phyloP scores from a whole-genome alignment of 2,888 invertebrate genomes.

The Idaea aversata region DNA sequence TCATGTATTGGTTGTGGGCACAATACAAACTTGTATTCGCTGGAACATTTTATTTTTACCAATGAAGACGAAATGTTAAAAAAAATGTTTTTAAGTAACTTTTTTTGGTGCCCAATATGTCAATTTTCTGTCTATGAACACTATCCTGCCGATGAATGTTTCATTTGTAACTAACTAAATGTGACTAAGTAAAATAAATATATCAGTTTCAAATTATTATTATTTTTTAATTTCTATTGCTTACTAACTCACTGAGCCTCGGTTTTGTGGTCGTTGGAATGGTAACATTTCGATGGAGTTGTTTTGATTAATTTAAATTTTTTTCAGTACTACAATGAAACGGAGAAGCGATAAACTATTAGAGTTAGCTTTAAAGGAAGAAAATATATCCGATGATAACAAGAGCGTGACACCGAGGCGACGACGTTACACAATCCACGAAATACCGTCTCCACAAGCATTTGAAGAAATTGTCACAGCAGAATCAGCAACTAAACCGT shows the following conservation, averaged over 20 bases:
- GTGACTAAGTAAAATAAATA: conserved; percentile 5
- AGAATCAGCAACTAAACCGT: conserved; percentile 5
- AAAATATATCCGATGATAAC: conserved; percentile 6
- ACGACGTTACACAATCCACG: conserved; percentile 11
- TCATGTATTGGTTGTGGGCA: conserved; percentile 6
- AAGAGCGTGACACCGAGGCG: conserved; percentile 8
- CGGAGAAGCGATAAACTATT: conserved; percentile 13
- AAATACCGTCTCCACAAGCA: conserved; percentile 10
- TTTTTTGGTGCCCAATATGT: conserved; percentile 11
- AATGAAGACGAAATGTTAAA: conserved; percentile 8
- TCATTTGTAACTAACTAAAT: conserved; percentile 6
- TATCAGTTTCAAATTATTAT: conserved; percentile 1
- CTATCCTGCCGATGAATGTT: conserved; percentile 9
- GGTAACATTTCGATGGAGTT: too few relatives aligned
- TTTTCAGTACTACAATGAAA: conserved; percentile 8
- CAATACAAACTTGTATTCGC: conserved; percentile 3
- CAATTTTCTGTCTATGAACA: conserved; percentile 7
- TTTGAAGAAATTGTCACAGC: conserved; percentile 9
- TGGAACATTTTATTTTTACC: conserved; percentile 13
- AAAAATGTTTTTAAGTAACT: conserved; percentile 5
- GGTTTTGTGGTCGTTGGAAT: neutral
- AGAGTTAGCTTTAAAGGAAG: conserved; percentile 16
- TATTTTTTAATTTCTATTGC: conserved; percentile 6
- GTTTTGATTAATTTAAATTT: neutral
- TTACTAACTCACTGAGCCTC: conserved; percentile 6